Evolutionary conservation across 2,888 invertebrate species (phyloP).

Genomic region (Oxycera nigricornis): DNA sequence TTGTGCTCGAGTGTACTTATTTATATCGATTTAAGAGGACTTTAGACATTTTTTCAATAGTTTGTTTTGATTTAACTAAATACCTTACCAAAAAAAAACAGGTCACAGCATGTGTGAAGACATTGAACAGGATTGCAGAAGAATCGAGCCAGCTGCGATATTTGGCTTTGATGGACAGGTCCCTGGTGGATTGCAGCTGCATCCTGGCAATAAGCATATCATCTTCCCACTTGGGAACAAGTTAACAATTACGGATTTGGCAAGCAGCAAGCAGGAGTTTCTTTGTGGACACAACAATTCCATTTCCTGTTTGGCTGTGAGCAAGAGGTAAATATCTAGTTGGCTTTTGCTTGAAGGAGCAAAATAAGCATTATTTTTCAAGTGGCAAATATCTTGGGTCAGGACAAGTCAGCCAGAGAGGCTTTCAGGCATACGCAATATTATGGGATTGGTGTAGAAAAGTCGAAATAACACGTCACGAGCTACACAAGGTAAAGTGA

Average conservation of each 20-base stretch:
- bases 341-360: neutral
- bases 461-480: slow-evolving; percentile 71
- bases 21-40: neutral
- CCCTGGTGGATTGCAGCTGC: slow-evolving; percentile 70
- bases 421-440: slow-evolving; percentile 85
- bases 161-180: slow-evolving; percentile 79
- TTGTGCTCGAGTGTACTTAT: neutral
- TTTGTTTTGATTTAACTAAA: neutral
- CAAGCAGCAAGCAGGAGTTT: slow-evolving; percentile 75
- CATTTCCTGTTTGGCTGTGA: slow-evolving; percentile 79
- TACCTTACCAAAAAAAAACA: no score
- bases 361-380: neutral
- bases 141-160: slow-evolving; percentile 72
- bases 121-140: slow-evolving; percentile 64
- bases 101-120: slow-evolving; percentile 44
- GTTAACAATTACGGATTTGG: slow-evolving; percentile 74
- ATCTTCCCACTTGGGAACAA: slow-evolving; percentile 82
- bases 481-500: slow-evolving; percentile 78
- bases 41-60: neutral
- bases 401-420: slow-evolving; percentile 89
- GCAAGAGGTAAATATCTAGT: slow-evolving; percentile 62
- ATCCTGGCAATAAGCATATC: slow-evolving; percentile 74
- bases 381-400: slow-evolving; percentile 84
- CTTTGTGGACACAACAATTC: slow-evolving; percentile 81
- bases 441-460: slow-evolving; percentile 83